A percentile compares a stretch with the other conserved stretches of the same genome.
phyloP scores from a whole-genome alignment of 2,797 vertebrate species.

The Psittacula echo region DNA sequence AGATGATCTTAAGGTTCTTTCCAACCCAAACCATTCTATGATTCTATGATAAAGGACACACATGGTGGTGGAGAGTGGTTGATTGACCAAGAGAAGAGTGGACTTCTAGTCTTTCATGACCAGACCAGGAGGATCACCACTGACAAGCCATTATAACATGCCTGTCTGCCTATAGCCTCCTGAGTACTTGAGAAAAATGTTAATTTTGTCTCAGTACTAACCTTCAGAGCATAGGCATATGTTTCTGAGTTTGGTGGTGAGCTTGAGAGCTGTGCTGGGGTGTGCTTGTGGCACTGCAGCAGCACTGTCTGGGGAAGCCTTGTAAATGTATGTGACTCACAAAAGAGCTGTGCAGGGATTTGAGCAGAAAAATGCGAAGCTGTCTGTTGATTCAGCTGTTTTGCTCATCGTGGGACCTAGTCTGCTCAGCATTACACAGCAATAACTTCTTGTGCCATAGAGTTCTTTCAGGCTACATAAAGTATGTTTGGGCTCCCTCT shows the following conservation, averaged over 20 bases:
- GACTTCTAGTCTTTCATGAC: not conserved
- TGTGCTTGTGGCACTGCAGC: not conserved
- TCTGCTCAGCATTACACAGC: rapidly evolving
- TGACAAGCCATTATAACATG: too few species aligned
- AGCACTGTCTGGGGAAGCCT: not conserved
- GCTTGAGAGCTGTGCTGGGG: not conserved
- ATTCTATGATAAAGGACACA: not conserved
- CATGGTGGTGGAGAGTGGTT: too few species aligned
- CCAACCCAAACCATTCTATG: too few species aligned
- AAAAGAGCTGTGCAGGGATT: too few species aligned
- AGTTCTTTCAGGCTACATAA: not conserved
- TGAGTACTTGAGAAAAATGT: not conserved
- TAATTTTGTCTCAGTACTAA: not conserved
- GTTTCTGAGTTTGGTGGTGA: not conserved
- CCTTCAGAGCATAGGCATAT: not conserved
- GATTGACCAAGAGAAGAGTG: too few species aligned
- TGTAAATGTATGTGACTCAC: rapidly evolving
- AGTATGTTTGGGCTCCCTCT: not conserved
- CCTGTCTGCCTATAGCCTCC: not conserved
- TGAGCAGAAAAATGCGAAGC: not conserved
- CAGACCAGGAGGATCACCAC: not conserved
- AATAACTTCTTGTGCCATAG: rapidly evolving
- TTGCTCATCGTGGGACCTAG: not conserved
- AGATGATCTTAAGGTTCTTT: too few species aligned
- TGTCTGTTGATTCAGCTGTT: not conserved